Evolutionary conservation across 2,888 invertebrate genomes (phyloP).

Genomic region (Athalia circularis): DNA sequence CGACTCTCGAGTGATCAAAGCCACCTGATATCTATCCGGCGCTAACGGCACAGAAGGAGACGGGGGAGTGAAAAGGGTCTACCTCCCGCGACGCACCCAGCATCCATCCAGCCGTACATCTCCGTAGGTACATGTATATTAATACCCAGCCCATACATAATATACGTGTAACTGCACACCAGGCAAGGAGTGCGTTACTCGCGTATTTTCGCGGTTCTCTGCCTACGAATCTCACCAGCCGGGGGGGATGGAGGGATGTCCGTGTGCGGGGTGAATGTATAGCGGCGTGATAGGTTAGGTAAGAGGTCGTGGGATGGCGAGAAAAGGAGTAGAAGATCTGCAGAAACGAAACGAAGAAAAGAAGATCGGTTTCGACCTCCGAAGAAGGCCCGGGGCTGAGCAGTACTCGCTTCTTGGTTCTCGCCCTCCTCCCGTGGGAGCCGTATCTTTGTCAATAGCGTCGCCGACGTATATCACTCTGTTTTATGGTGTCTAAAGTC

Average conservation of each 20-base stretch:
- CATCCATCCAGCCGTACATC: too few relatives aligned
- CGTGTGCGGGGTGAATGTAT: too few relatives aligned
- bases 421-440: slow-evolving; percentile 63
- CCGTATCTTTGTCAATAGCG: slow-evolving; percentile 69
- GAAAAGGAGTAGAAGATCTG: slow-evolving; percentile 10
- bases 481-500: slow-evolving; percentile 68
- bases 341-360: neutral
- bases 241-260: too few relatives aligned
- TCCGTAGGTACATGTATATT: neutral
- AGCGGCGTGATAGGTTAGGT: neutral
- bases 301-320: neutral
- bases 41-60: neutral
- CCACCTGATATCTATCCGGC: slow-evolving; percentile 23
- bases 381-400: slow-evolving; percentile 19
- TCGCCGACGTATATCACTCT: slow-evolving; percentile 66
- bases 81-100: neutral
- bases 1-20: slow-evolving; percentile 40
- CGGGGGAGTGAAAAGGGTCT: slow-evolving; percentile 8
- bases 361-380: slow-evolving; percentile 32
- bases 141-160: too few relatives aligned
- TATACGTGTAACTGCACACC: too few relatives aligned
- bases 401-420: slow-evolving; percentile 24
- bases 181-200: too few relatives aligned
- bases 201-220: too few relatives aligned
- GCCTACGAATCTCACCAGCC: too few relatives aligned